Evolutionary conservation across 2,888 invertebrate species (phyloP), one percentile per base, ranked within the genome.

Genomic region (Dendrolimus pini): DNA sequence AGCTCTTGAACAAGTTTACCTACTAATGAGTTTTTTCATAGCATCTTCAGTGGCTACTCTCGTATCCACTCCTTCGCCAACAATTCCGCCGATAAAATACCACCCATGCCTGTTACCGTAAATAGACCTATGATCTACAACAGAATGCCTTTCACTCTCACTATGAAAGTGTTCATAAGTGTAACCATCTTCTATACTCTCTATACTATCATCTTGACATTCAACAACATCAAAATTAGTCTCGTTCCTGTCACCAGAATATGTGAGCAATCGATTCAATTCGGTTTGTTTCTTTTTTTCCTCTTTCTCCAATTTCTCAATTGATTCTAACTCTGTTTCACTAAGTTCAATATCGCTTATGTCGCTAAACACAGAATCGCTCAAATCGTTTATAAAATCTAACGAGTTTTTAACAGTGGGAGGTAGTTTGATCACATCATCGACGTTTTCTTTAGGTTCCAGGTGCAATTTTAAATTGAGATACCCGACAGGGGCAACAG

Each of bases 401-500:
- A 93, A 79, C 12, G 93, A 91, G 71, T 85, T 92, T 79, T 93
- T 93, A 18, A 93, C 81, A 61, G 80, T 85, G 53, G 83, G 84
- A 71, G 88, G 89, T 76, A 88, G 78, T 70, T 77, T 76, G 18
- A 77, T 72, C 62, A 80, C 78, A 70, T 84, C 78, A 53, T 79
- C 77, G 58, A 75, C 77, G 56, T 89, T 87, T 18, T 92, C 86
- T 83, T 95, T 95, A 57, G 91, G 79, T 85, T 95, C 95, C 71
- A 98, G 91, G 72, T 95, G 95, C 62, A 98, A 85, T 84, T 95
- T 95, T 68, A 99, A 93, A 83, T 96, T 97, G 60, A 99, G 91
- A 83, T 98, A 99, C 47, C 97, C 98, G 58, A 99, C 99, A 8
- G 98, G 97, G 41, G 98, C 98, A 75, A 99, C 95, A 2, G 96